Evolutionary conservation across 2,888 invertebrate genomes (phyloP).

Genomic region (Agonopterix heracliana): DNA sequence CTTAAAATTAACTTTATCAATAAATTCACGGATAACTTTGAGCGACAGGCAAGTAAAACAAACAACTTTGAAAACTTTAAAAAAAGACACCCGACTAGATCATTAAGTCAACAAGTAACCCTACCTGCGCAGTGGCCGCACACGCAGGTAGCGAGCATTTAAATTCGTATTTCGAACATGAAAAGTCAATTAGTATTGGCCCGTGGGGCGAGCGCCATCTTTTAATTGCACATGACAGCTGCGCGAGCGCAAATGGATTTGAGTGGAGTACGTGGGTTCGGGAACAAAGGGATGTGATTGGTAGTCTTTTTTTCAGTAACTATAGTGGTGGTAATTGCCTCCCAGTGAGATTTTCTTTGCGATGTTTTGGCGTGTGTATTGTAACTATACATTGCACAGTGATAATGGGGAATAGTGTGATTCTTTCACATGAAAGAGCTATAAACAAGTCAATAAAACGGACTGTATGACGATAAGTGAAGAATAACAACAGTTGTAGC

Average conservation of each 20-base stretch:
- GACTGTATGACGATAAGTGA: no score
- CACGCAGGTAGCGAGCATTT: conserved; percentile 36
- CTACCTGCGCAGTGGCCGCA: conserved; percentile 27
- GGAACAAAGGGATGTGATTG: conserved; percentile 24
- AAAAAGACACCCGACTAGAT: conserved; percentile 19
- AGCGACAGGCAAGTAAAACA: conserved; percentile 2
- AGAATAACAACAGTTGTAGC: no score
- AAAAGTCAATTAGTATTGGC: conserved; percentile 72
- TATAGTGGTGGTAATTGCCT: no score
- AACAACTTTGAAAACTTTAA: conserved; percentile 6
- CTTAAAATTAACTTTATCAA: no score
- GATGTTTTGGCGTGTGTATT: no score
- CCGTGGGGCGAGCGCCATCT: conserved; percentile 54
- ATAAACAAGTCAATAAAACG: no score
- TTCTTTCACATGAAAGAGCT: no score
- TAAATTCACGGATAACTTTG: neutral
- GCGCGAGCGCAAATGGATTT: conserved; percentile 45
- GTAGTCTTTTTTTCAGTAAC: neutral
- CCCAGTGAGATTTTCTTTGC: no score
- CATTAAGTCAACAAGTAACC: conserved; percentile 31
- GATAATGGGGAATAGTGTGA: no score
- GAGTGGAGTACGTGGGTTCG: conserved; percentile 30
- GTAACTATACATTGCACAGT: no score
- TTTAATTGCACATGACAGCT: conserved; percentile 61
- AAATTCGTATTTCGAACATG: conserved; percentile 55